Base-by-base conservation (phyloP, 2,797 vertebrate genomes). In the Tokudaia tokunoshimensis region DNA sequence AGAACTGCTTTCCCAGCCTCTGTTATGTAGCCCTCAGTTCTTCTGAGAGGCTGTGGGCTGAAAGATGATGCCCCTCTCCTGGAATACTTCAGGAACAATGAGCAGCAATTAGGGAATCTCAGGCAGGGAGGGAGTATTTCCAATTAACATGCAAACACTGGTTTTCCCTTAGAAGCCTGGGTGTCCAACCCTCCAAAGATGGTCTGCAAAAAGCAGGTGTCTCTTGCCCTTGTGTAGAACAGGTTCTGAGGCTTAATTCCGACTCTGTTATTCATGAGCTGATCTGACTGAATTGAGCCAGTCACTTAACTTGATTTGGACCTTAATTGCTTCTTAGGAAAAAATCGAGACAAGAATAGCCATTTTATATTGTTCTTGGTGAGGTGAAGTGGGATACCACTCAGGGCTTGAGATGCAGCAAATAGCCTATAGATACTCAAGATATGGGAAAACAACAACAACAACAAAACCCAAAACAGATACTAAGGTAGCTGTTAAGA, bases 321-420 rank as follows among this genome's bases (percentile, higher is more conserved):
- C 29, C 87, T 94, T 92, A 44, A 37, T 82, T 88, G 83, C 63
- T 78, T 93, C 81, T 78, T 91, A 22, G 9, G 63, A 47, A 75
- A 93, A 94, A 94, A 94, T 4, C 2, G 9, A 70, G 72, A 34
- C 47, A 12, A 80, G 65, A 84, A 37, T 67, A 57, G 89, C 10
- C 44, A 67, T 78, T 91, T 74, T 57, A 3, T 81, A 52, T 29
- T 34, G 14, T 78, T 94, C 80, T 93, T 67, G 34, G 12, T 47
- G 24, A 61, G 89, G 10, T 67, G 26, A 26, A 57, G 47, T 50
- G 2, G 6, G 15, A 11, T n/a, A 11, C n/a, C 24, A 26, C 67
- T 74, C 6, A 19, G 29, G 50, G 17, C 50, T 79, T 41, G 34
- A 41, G 50, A 59, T 6, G 0, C 19, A 19, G 34, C 19, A 57